These are phyloP conservation scores for Palaemon carinicauda DNA, from an alignment of 1,140 invertebrate species.

Conservation along the genomic window DNA sequence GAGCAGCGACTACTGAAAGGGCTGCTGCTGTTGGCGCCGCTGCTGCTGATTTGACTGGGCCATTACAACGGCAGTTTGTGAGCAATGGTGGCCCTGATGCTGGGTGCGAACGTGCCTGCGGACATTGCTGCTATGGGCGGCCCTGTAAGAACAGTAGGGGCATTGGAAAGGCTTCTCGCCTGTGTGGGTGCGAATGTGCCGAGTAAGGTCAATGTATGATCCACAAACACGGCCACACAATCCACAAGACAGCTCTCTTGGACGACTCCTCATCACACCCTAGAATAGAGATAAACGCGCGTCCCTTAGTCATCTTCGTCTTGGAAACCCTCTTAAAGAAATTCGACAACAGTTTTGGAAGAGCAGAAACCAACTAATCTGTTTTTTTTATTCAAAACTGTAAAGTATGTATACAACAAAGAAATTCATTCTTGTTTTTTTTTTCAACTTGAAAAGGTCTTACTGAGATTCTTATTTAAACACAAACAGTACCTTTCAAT, in stretches of 20 bases:
- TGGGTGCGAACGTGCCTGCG: slow-evolving; percentile 70
- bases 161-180: slow-evolving; percentile 67
- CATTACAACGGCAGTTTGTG: neutral
- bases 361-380: neutral
- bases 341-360: neutral
- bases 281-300: slow-evolving; percentile 21
- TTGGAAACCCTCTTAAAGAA: too few species aligned
- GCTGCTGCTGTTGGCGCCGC: neutral
- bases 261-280: slow-evolving; percentile 16
- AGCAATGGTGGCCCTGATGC: slow-evolving; percentile 62
- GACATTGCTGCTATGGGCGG: slow-evolving; percentile 69
- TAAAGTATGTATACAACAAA: too few species aligned
- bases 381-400: too few species aligned
- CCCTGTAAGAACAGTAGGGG: slow-evolving; percentile 68
- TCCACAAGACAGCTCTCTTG: slow-evolving; percentile 61
- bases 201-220: slow-evolving; percentile 52
- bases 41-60: neutral
- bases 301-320: slow-evolving; percentile 23
- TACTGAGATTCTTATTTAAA: too few species aligned
- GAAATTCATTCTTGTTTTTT: too few species aligned
- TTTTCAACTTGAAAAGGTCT: too few species aligned
- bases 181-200: slow-evolving; percentile 65
- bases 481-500: too few species aligned
- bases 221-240: slow-evolving; percentile 63
- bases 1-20: neutral